These are phyloP conservation scores for Spisula solida DNA, from an alignment of 2,888 invertebrate genomes.

Conservation along the genomic window DNA sequence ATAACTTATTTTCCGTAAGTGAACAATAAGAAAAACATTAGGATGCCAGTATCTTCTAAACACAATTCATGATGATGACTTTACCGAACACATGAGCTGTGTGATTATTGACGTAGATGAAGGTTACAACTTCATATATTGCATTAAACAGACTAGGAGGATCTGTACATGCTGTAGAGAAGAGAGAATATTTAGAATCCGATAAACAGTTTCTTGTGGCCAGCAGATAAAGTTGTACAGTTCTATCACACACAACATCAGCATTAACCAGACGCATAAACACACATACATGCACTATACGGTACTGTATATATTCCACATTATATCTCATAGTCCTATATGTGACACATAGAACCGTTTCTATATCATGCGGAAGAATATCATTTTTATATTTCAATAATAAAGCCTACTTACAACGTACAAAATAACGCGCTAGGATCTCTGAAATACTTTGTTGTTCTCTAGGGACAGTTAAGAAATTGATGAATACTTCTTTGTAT, in stretches of 20 bases:
- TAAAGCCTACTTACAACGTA: not conserved
- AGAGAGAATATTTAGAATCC: not conserved
- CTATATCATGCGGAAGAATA: not conserved
- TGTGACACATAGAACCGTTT: not conserved
- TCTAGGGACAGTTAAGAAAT: conserved; percentile 18
- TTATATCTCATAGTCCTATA: not conserved
- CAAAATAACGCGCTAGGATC: not conserved
- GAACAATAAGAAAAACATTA: no score
- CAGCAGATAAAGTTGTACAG: not conserved
- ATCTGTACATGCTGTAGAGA: not conserved
- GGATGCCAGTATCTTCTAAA: no score
- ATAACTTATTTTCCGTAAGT: no score
- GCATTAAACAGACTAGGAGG: not conserved
- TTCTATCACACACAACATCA: not conserved
- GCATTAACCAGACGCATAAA: not conserved
- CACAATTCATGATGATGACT: no score
- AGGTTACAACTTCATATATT: no score
- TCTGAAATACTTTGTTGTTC: not conserved
- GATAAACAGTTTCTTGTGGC: not conserved
- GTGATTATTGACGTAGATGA: no score
- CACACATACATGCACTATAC: not conserved
- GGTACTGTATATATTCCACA: not conserved
- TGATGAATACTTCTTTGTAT: conserved; percentile 36
- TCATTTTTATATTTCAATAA: not conserved
- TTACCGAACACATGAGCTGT: no score